Percentiles rank a stretch among this genome's conserved stretches.
Evolutionary conservation across 2,797 vertebrate genomes (phyloP).

Genomic region (Gouania willdenowi): DNA sequence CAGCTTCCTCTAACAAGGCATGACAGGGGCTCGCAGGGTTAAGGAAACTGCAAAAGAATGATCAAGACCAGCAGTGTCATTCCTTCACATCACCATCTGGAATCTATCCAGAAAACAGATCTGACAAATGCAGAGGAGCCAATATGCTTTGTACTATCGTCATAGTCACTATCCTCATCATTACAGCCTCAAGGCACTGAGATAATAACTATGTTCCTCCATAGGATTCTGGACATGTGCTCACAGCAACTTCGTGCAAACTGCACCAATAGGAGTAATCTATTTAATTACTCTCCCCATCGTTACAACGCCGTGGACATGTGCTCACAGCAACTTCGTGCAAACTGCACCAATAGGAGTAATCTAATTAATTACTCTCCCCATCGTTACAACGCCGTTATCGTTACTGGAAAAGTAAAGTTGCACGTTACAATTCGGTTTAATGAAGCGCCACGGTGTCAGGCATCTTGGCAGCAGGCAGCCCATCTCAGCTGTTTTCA

Average conservation of each 20-base stretch:
- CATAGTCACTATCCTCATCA: slow-evolving; percentile 8
- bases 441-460: too few relatives aligned
- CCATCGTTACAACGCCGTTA: too few relatives aligned
- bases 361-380: too few relatives aligned
- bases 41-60: slow-evolving; percentile 5
- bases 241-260: slow-evolving; percentile 25
- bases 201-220: too few relatives aligned
- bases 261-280: slow-evolving; percentile 13
- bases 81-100: slow-evolving; percentile 16
- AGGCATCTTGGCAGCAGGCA: too few relatives aligned
- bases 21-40: slow-evolving; percentile 49
- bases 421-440: too few relatives aligned
- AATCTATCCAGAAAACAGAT: slow-evolving; percentile 18
- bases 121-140: slow-evolving; percentile 9
- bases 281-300: too few relatives aligned
- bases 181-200: slow-evolving; percentile 12
- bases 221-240: too few relatives aligned
- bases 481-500: too few relatives aligned
- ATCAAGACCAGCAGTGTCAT: slow-evolving; percentile 5
- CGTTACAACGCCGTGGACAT: too few relatives aligned
- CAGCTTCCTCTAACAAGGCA: slow-evolving; percentile 49
- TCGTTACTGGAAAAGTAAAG: too few relatives aligned
- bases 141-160: slow-evolving; percentile 25
- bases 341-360: slow-evolving; percentile 19
- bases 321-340: slow-evolving; percentile 21